A percentile compares a stretch with the other conserved stretches of the same genome.
Evolutionary conservation across 1,140 invertebrate species (phyloP).

Genomic region (Zaprionus ghesquierei): DNA sequence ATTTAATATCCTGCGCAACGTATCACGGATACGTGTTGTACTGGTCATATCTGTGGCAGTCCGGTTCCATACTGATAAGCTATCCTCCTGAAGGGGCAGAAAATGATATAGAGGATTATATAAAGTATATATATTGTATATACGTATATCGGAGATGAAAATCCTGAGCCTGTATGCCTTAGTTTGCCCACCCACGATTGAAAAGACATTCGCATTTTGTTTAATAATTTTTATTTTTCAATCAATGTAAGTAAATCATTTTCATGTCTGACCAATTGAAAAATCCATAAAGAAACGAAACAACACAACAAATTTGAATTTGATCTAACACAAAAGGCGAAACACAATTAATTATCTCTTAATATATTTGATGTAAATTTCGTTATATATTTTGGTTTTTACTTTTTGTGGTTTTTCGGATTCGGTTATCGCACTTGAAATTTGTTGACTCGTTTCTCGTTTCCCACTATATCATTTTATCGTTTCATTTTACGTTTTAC

Average conservation of each 20-base stretch:
- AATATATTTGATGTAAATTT: constrained; percentile 50
- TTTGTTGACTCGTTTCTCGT: constrained; percentile 35
- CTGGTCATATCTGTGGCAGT: constrained; percentile 94
- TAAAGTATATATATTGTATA: neutral
- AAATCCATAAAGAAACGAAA: constrained; percentile 47
- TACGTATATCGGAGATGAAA: neutral
- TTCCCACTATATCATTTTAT: constrained; percentile 25
- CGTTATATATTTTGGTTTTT: constrained; percentile 27
- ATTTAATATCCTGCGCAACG: constrained; percentile 95
- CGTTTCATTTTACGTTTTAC: constrained; percentile 33
- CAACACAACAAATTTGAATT: constrained; percentile 58
- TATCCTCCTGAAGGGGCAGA: constrained; percentile 90
- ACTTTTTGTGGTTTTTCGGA: constrained; percentile 22
- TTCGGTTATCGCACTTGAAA: constrained; percentile 47
- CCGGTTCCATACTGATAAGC: constrained; percentile 98
- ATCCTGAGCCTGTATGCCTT: constrained; percentile 46
- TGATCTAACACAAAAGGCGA: constrained; percentile 64
- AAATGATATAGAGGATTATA: neutral
- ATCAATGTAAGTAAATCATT: constrained; percentile 79
- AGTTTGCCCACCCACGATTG: neutral
- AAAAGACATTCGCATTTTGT: constrained; percentile 45
- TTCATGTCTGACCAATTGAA: constrained; percentile 70
- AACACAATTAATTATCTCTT: constrained; percentile 63
- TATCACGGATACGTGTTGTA: constrained; percentile 96
- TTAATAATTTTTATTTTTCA: constrained; percentile 81